phyloP scores from a whole-genome alignment of 2,888 invertebrate species.

The Perizoma flavofasciatum region DNA sequence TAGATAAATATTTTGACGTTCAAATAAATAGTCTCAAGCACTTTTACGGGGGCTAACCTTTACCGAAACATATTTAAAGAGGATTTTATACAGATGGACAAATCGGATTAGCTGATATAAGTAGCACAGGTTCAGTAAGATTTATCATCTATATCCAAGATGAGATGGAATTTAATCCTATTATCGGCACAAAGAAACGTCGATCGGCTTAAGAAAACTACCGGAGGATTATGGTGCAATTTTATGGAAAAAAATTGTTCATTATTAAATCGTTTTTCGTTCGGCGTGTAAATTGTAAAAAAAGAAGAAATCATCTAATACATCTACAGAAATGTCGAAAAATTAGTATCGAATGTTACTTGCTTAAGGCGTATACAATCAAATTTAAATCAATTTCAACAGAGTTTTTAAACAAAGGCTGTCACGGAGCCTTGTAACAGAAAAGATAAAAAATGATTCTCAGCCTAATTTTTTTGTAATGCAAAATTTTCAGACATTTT shows the following conservation, averaged over 20 bases:
- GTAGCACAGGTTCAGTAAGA: slow-evolving; percentile 27
- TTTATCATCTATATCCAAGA: slow-evolving; percentile 51
- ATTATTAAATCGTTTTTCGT: slow-evolving; percentile 1
- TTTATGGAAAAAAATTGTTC: slow-evolving; percentile 21
- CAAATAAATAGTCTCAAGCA: slow-evolving; percentile 15
- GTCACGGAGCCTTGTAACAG: slow-evolving; percentile 12
- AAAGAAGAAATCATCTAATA: too few relatives aligned
- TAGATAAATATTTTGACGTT: slow-evolving; percentile 14
- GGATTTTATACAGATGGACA: slow-evolving; percentile 31
- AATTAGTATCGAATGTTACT: too few relatives aligned
- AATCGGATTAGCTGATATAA: slow-evolving; percentile 42
- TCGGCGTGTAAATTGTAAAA: too few relatives aligned
- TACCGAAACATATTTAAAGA: slow-evolving; percentile 24
- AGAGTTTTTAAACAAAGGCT: neutral
- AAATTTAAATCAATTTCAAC: too few relatives aligned
- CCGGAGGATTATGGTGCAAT: slow-evolving; percentile 37
- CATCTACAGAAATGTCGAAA: too few relatives aligned
- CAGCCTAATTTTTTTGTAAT: slow-evolving; percentile 10
- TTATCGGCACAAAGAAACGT: slow-evolving; percentile 59
- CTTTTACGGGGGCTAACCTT: slow-evolving; percentile 18
- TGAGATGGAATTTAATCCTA: slow-evolving; percentile 59
- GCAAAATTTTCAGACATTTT: slow-evolving; percentile 42
- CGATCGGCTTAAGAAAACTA: slow-evolving; percentile 57
- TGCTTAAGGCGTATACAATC: too few relatives aligned
- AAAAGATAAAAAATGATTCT: slow-evolving; percentile 12